Base-by-base conservation (phyloP, 2,888 invertebrate genomes). In the Cantharis lateralis region DNA sequence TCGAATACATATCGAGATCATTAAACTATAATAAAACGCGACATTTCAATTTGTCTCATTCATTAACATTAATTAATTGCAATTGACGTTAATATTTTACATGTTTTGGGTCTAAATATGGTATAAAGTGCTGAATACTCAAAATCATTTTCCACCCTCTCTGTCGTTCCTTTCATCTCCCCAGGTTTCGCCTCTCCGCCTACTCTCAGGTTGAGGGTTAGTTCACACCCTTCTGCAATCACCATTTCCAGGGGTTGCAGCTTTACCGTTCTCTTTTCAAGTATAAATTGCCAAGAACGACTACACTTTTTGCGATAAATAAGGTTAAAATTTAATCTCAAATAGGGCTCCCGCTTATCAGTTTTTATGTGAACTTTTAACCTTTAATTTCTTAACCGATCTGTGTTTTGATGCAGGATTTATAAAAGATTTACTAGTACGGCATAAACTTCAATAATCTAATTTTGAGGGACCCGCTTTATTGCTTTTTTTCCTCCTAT, bases 161-260 rank as follows among this genome's bases (percentile, higher is more conserved):
- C 74, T 74, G 74, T 74, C 73, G 72, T 74, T 72, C 68, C 63
- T 76, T 75, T 80, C 81, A 80, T 80, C 80, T 81, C 80, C 68
- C 78, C 79, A 78, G 74, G 74, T 71, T 68, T 70, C 74, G 69
- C 75, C 62, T 32, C 68, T 32, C 71, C 76, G 15, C 71, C 78
- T 66, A 20, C 69, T 71, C 74, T 72, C 72, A 71, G 62, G 74
- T 78, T 81, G 80, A 74, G 79, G 77, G 70, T 72, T 78, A 76
- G 75, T 77, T 69, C 75, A 79, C 79, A 79, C 79, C 80, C 78
- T 78, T 81, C 75, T 78, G 77, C 79, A 76, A 83, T 81, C 76
- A 82, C 82, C 70, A 84, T 76, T 70, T 75, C 74, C 77, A 74
- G 74, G 77, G 77, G 70, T 68, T 74, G 74, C 68, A 74, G 70